Evolutionary conservation across 1,140 invertebrate genomes (phyloP), one percentile per base, ranked within the genome.

Genomic region (Eciton burchellii): DNA sequence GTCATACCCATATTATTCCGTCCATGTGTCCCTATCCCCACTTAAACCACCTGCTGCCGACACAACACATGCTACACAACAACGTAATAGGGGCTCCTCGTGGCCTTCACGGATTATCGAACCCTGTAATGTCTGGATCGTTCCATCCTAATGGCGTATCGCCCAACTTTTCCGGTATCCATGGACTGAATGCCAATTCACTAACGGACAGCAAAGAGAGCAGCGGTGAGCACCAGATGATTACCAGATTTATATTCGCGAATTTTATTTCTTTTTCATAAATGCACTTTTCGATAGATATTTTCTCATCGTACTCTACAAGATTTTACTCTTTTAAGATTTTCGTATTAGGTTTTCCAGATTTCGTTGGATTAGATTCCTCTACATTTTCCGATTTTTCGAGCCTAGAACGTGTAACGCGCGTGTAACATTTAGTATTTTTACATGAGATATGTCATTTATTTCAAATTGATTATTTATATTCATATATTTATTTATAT

Each of bases 1-100:
- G 86, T 3, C 82, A 91, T 12, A 82, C 88, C 2, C 84, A 91
- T n/a, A 56, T 65, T 41, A 83, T 90, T 26, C 87, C 91, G 3
- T 92, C 93, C 21, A 90, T 94, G 81, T 94, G 89, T 16, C 82
- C 87, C 0, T 93, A 91, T 54, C 82, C 90, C 12, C 91, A 93
- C 21, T 72, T 94, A 0, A 94, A 90, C 70, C 92, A 93, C 19
- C 41, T 94, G 83, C 35, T 94, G 57, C 90, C 93, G 0, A 91
- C 92, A 47, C 92, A 92, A 35, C 92, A 93, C 19, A 84, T 91
- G 84, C 52, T 92, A 62, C 89, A 91, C 60, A 91, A 89, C 54
- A 89, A 86, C 12, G 68, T 89, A 59, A 85, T 92, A 59, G 72
- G 72, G 19, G 16, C 59, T 56, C 47, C 84, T 9, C 70, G 70